Evolutionary conservation across 2,888 invertebrate species (phyloP), one percentile per base, ranked within the genome.

Genomic region (Erebia epiphron): DNA sequence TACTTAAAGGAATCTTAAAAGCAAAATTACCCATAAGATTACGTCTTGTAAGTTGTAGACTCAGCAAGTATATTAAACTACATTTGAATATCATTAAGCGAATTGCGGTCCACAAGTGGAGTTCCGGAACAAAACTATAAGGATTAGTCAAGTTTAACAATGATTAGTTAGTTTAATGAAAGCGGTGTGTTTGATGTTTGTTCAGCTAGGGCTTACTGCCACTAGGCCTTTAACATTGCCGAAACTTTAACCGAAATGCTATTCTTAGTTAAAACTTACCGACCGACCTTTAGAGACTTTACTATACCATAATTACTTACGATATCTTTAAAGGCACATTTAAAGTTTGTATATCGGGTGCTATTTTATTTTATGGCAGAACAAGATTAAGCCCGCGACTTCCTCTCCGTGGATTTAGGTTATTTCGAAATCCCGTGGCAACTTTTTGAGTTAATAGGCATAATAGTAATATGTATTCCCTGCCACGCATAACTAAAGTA

Each of bases 171-270:
- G 65, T 70, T 65, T 74, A 74, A 74, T 70, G 72, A 72, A 67
- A 70, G 72, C 62, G 52, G 65, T 54, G 67, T 79, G 79, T 79
- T 78, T 77, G 78, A 80, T 78, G 78, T 79, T 79, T 79, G 80
- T 71, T 77, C 75, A 75, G 74, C 69, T 71, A 75, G 75, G 67
- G 73, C 74, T 70, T 35, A 35, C 35, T 49, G 66, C 56, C 46
- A 50, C 66, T 56, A 58, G 56, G 58, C 78, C 76, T 76, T 77
- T 77, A 76, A 77, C 78, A 76, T 66, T 70, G 16, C 68, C 16
- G 26, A 35, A 57, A 69, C 66, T 72, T 43, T 26, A 43, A 35
- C 56, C 50, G 58, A 46, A 54, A 61, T 63, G 21, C 67, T 67
- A 70, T 64, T 73, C 70, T 73, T 64, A 35, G 35, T 35, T 35